These are phyloP conservation scores for Anolis apletophallus DNA, from an alignment of 2,797 vertebrate species.

Conservation along the genomic window DNA sequence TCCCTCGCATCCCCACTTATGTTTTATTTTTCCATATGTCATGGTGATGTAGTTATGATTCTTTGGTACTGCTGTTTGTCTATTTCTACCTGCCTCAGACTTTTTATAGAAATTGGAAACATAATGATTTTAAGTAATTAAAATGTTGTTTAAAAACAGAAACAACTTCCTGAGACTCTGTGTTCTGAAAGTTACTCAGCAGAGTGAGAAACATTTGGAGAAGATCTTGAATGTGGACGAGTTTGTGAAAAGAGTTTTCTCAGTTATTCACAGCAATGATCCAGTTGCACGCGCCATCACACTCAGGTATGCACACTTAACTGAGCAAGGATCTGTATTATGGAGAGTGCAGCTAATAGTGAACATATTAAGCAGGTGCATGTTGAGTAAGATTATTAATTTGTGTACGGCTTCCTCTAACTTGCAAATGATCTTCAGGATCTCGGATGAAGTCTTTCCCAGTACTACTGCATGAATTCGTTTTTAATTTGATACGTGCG, in stretches of 20 bases:
- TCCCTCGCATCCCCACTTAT: too few relatives aligned
- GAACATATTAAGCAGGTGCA: not conserved
- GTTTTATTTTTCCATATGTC: not conserved
- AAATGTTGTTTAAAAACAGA: slow-evolving; percentile 73
- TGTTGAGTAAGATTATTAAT: not conserved
- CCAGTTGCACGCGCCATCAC: slow-evolving; percentile 97
- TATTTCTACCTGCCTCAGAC: not conserved
- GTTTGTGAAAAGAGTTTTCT: slow-evolving; percentile 97
- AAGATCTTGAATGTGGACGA: slow-evolving; percentile 99
- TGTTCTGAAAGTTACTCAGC: slow-evolving; percentile 97
- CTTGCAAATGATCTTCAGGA: not conserved
- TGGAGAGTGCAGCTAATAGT: not conserved
- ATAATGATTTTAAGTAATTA: not conserved
- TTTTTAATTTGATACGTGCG: not conserved
- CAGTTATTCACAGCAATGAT: slow-evolving; percentile 98
- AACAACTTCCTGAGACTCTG: slow-evolving; percentile 97
- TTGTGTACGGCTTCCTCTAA: not conserved
- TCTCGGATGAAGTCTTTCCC: not conserved
- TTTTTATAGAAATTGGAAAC: not conserved
- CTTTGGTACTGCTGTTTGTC: not conserved
- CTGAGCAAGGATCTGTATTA: not conserved
- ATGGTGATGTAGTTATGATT: not conserved
- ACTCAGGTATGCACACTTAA: slow-evolving; percentile 82
- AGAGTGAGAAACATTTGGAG: slow-evolving; percentile 98
- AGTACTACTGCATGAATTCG: not conserved